A percentile compares a stretch with the other conserved stretches of the same genome.
Conservation (phyloP, 1,140 invertebrate genomes). For the Euglossa dilemma region DNA sequence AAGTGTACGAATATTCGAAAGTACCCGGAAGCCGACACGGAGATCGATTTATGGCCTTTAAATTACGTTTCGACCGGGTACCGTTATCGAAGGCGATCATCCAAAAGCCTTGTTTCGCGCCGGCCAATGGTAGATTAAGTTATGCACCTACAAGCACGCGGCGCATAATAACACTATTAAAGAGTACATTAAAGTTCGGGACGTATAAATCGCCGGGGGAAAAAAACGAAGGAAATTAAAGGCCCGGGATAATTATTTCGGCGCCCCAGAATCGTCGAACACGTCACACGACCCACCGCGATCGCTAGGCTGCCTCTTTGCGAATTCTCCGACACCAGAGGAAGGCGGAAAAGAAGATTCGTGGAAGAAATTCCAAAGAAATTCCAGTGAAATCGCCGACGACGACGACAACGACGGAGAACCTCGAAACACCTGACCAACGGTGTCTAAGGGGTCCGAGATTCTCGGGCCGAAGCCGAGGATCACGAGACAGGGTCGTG, state of each 20-base stretch:
- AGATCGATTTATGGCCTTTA: constrained; percentile 35
- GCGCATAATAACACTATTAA: constrained; percentile 18
- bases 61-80: constrained; percentile 32
- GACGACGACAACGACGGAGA: too few relatives aligned
- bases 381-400: too few relatives aligned
- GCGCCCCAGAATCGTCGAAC: background rate
- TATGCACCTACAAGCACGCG: background rate
- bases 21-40: constrained; percentile 14
- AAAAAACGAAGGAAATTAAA: too few relatives aligned
- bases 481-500: background rate
- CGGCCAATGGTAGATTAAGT: constrained; percentile 7
- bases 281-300: too few relatives aligned
- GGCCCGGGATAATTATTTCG: background rate
- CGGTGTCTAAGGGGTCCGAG: too few relatives aligned
- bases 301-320: too few relatives aligned
- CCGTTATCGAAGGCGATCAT: constrained; percentile 30
- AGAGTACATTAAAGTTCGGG: background rate
- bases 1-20: constrained; percentile 39
- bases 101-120: background rate
- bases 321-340: too few relatives aligned
- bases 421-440: too few relatives aligned
- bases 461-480: too few relatives aligned
- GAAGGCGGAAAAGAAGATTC: too few relatives aligned
- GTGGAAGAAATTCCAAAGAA: too few relatives aligned
- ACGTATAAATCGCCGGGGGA: background rate